Evolutionary conservation across 2,113 vertebrate species (phyloP).

Genomic region (Beaufortia kweichowensis): DNA sequence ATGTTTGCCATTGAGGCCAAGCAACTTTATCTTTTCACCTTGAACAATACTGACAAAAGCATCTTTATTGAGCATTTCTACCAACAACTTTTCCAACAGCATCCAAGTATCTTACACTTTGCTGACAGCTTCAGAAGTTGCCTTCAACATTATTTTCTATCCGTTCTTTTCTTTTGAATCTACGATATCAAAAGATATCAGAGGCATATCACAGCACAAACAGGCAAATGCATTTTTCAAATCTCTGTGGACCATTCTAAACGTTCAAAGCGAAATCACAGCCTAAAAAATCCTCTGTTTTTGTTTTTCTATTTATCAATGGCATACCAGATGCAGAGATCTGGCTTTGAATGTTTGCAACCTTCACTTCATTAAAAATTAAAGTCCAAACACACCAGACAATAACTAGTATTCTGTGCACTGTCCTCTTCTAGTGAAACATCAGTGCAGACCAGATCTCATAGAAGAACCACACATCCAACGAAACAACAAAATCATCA

Average conservation of each 20-base stretch:
- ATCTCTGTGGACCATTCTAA: conserved; percentile 18
- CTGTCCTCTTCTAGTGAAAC: neutral
- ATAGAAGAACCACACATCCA: neutral
- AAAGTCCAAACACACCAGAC: conserved; percentile 15
- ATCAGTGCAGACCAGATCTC: conserved; percentile 15
- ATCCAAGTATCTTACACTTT: neutral
- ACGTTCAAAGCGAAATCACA: conserved; percentile 39
- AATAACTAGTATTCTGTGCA: conserved; percentile 10
- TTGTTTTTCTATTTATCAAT: conserved; percentile 10
- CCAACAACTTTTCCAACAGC: conserved; percentile 2
- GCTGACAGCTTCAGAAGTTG: neutral
- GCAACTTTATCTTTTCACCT: neutral
- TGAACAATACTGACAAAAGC: neutral
- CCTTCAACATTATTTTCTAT: neutral
- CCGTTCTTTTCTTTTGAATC: neutral
- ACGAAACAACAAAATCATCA: neutral
- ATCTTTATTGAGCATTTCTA: neutral
- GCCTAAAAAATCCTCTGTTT: conserved; percentile 18
- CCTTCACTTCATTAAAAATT: conserved; percentile 14
- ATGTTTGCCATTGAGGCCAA: neutral
- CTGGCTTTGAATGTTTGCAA: conserved; percentile 1
- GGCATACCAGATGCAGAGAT: neutral
- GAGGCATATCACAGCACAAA: neutral
- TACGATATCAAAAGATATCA: neutral
- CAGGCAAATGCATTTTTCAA: conserved; percentile 12